Evolutionary conservation across 2,888 invertebrate species (phyloP).

Genomic region (Oxystoma pomonae): DNA sequence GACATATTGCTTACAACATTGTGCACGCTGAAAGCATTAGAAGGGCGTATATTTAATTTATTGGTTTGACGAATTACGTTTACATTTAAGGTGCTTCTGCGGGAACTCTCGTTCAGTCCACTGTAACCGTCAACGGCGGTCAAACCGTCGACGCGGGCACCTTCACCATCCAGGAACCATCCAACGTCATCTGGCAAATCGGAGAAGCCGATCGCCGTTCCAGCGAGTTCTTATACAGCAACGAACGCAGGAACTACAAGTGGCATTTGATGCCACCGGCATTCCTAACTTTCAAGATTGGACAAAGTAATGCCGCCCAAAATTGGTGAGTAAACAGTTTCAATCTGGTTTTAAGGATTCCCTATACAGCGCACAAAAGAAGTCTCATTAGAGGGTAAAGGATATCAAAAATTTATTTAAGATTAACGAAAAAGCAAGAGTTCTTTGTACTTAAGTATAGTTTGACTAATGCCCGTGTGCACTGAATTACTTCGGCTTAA

Average conservation of each 20-base stretch:
- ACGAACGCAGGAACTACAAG: slow-evolving; percentile 14
- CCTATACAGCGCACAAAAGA: too few relatives aligned
- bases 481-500: too few relatives aligned
- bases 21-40: too few relatives aligned
- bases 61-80: too few relatives aligned
- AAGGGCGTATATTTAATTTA: too few relatives aligned
- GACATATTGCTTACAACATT: too few relatives aligned
- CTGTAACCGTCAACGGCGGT: background rate
- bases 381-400: too few relatives aligned
- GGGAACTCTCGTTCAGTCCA: background rate
- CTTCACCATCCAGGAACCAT: slow-evolving; percentile 12
- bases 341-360: too few relatives aligned
- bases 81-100: background rate
- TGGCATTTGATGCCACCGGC: slow-evolving; percentile 11
- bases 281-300: slow-evolving; percentile 11
- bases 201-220: slow-evolving; percentile 15
- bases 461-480: too few relatives aligned
- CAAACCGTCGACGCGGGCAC: background rate
- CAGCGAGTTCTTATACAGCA: slow-evolving; percentile 12
- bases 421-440: too few relatives aligned
- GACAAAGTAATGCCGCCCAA: slow-evolving; percentile 6
- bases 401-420: too few relatives aligned
- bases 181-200: slow-evolving; percentile 16
- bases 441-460: too few relatives aligned
- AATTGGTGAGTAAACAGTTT: slow-evolving; percentile 17